Base-by-base conservation (phyloP, 2,888 invertebrate species). In the Agonopterix arenella region DNA sequence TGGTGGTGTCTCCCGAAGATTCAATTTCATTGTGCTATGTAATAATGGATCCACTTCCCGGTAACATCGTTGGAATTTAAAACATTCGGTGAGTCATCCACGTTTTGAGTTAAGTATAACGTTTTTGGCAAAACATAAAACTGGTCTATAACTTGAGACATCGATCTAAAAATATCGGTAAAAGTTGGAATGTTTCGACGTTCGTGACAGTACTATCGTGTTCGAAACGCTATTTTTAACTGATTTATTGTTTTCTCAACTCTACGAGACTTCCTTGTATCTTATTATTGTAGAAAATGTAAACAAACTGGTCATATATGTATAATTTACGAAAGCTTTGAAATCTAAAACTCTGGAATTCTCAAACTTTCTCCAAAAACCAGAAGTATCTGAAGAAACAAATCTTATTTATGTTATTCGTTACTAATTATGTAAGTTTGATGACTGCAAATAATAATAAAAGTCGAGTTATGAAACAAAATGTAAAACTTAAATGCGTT, bases 11-110 rank as follows among this genome's bases (percentile, higher is more conserved):
- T 83, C 82, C 82, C 66, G 68, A 75, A 73, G 80, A 79, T 77
- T 79, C 73, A 63, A 72, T 80, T 76, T 78, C 73, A 69, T 70
- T 73, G 75, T 79, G 74, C 61, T 61, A 68, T 75, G 77, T 74
- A 79, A 80, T 83, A 81, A 86, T 88, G 88, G 73, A 76, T 72
- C 70, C 68, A 72, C 70, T 82, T 82, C 81, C 83, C 81, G 79
- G 82, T 84, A 73, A 77, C 78, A 70, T 80, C 77, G 75, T 84
- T 81, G 83, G 82, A 86, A 86, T 89, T 85, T 86, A 83, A 86
- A 86, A 77, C 73, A 86, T 81, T 81, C 68, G 85, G 88, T 89
- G 88, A 89, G 88, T 88, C 88, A 89, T 80, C 80, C 66, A 58
- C 68, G 61, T 74, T 80, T 80, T 70, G 63, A 67, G 70, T 66